Conservation (phyloP, 2,113 vertebrate species). For the Esox niger region DNA sequence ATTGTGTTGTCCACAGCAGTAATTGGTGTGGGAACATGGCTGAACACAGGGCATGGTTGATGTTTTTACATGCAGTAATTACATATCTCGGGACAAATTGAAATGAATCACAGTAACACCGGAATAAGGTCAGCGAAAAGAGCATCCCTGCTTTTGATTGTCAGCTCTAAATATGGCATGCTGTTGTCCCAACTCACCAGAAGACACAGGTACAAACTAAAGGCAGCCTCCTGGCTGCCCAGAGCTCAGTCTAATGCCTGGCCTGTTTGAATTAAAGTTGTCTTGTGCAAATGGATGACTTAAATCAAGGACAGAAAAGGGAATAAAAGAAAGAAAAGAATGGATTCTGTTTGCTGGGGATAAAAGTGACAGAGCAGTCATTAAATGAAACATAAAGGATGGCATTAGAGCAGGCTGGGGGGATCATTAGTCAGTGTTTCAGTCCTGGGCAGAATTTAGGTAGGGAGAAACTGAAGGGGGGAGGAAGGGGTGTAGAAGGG, state of each 20-base stretch:
- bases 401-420: constrained; percentile 8
- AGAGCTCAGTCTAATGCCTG: not conserved
- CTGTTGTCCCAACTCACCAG: too few relatives aligned
- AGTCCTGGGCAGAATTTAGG: not conserved
- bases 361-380: constrained; percentile 18
- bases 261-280: not conserved
- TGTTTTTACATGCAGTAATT: constrained; percentile 9
- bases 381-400: constrained; percentile 32
- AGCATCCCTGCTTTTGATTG: not conserved
- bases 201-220: too few relatives aligned
- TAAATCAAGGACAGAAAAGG: constrained; percentile 14
- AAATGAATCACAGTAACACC: not conserved
- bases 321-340: constrained; percentile 5
- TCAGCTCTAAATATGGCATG: too few relatives aligned
- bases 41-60: not conserved
- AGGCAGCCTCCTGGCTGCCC: not conserved
- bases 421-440: constrained; percentile 23
- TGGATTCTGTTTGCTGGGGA: constrained; percentile 32
- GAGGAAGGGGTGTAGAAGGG: not conserved
- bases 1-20: constrained; percentile 9
- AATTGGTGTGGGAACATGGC: constrained; percentile 10
- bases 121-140: not conserved
- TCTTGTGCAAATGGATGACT: not conserved
- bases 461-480: not conserved
- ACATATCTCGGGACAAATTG: not conserved